Evolutionary conservation across 2,888 invertebrate genomes (phyloP).

Genomic region (Cryptophagus acutangulus): DNA sequence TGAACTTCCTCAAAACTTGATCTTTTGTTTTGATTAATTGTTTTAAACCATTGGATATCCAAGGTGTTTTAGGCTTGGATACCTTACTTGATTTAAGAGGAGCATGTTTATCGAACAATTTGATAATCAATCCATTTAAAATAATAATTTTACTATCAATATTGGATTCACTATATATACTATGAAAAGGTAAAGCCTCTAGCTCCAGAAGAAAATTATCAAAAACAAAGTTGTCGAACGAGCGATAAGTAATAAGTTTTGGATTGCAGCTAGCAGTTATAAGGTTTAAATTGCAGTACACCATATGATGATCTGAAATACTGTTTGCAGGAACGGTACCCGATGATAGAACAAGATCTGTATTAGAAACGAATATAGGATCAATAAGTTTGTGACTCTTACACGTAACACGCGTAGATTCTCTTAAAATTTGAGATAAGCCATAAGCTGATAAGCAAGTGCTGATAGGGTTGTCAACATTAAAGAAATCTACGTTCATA

Average conservation of each 20-base stretch:
- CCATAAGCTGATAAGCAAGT: not conserved
- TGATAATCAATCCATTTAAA: not conserved
- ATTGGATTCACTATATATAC: not conserved
- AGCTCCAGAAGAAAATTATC: not conserved
- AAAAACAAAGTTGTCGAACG: too few relatives aligned
- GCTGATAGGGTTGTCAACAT: not conserved
- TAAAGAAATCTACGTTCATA: constrained; percentile 1
- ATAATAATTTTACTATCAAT: not conserved
- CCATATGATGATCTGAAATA: constrained; percentile 5
- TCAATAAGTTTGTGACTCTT: not conserved
- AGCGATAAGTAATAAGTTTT: too few relatives aligned
- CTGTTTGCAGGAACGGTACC: not conserved
- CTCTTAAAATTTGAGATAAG: constrained; percentile 3
- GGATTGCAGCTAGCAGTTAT: too few relatives aligned
- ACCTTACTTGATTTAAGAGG: not conserved
- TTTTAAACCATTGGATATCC: not conserved
- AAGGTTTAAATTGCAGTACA: not conserved
- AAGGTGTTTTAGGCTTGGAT: not conserved
- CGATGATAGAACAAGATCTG: not conserved
- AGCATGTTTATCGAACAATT: not conserved
- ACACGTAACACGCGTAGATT: not conserved
- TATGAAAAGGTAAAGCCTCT: not conserved
- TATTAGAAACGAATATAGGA: constrained; percentile 1
- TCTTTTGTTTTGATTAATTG: not conserved
- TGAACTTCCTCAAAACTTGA: not conserved